A percentile compares a stretch with the other conserved stretches of the same genome.
These are phyloP conservation scores for Clarias pachynema DNA, from an alignment of 2,797 vertebrate genomes.

Conservation along the genomic window DNA sequence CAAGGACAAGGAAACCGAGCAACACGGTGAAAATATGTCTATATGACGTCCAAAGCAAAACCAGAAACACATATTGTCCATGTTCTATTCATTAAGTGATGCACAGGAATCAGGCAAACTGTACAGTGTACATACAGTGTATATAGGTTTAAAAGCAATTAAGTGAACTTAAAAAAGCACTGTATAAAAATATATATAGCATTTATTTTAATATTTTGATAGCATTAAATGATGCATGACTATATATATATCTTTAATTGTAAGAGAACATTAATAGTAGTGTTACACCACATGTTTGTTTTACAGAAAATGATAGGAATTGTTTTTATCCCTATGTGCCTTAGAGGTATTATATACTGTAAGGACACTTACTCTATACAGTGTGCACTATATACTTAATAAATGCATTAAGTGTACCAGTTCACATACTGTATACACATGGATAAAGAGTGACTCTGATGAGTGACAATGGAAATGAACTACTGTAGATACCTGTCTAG, in stretches of 20 bases:
- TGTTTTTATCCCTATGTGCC: not conserved
- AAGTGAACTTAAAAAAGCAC: too few species aligned
- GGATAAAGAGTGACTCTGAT: too few species aligned
- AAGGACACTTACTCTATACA: not conserved
- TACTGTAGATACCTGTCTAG: too few species aligned
- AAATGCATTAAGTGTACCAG: too few species aligned
- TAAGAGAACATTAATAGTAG: not conserved
- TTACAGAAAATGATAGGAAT: not conserved
- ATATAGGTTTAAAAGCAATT: too few species aligned
- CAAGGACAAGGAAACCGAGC: constrained; percentile 35
- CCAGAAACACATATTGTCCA: not conserved
- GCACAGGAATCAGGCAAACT: not conserved
- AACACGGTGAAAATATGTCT: constrained; percentile 38
- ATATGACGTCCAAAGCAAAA: not conserved
- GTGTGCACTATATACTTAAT: too few species aligned
- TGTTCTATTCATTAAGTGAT: not conserved
- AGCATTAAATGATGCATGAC: too few species aligned
- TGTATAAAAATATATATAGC: not conserved
- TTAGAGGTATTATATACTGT: not conserved
- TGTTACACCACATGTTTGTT: not conserved
- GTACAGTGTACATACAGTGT: too few species aligned
- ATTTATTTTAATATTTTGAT: too few species aligned
- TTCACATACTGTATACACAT: too few species aligned
- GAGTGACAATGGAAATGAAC: too few species aligned
- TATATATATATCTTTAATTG: not conserved